Base-by-base conservation (phyloP, 2,888 invertebrate genomes). In the Malachius bipustulatus region DNA sequence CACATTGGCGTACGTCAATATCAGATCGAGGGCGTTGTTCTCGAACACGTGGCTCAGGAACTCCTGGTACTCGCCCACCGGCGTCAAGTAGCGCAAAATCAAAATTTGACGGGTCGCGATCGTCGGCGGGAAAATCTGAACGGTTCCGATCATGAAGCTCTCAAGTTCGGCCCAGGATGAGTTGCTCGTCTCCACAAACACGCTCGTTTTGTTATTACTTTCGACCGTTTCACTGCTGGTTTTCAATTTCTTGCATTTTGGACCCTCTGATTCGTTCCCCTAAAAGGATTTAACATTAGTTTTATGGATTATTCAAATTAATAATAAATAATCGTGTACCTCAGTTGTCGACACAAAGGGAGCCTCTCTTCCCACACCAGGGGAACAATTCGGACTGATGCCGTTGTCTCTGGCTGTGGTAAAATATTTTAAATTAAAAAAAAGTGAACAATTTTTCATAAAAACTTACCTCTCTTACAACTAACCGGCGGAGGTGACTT, bases 51-150 rank as follows among this genome's bases (percentile, higher is more conserved):
- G 83, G 32, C 83, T 82, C 14, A 98, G 70, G 59, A 94, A 85
- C 77, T 94, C 96, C 60, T 97, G 97, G 59, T 96, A 97, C 57
- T 96, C 97, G 9, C 94, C 97, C 76, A 96, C 83, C 0, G 96
- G 89, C 3, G 90, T 85, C n/a, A 98, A 70, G 59, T 94, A 98
- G 47, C 90, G 74, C 15, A 97, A 64, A 51, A 96, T 91, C 2
- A 96, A 70, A 67, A 96, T 82, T 60, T 96, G 94, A 56, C 83
- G 80, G 16, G 93, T 91, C 1, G 84, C 83, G 34, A 80, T 67
- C 0, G 85, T 88, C 2, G 90, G 78, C 4, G 97, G 97, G 59
- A 83, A 80, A 47, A 96, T 80, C 54, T 88, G 84, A 46, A 91
- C 84, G 16, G 77, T 82, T 48, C 90, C 90, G 48, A 91, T 88